phyloP scores from a whole-genome alignment of 1,140 invertebrate genomes.

The Heliconius melpomene region DNA sequence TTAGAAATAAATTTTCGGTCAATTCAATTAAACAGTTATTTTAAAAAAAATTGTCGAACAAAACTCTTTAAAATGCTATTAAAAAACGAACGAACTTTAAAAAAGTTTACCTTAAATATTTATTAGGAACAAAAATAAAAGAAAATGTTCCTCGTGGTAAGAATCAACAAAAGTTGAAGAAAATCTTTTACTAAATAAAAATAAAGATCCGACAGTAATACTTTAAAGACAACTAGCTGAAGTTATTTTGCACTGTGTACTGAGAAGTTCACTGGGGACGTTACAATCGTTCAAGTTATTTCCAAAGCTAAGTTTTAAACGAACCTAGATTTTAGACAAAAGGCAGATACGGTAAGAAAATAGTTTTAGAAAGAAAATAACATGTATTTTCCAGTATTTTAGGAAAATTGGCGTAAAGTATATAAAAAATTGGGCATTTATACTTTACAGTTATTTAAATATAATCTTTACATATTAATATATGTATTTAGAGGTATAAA shows the following conservation, averaged over 20 bases:
- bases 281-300: not conserved
- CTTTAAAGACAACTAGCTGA: not conserved
- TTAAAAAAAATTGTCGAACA: too few relatives aligned
- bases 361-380: not conserved
- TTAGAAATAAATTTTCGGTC: too few relatives aligned
- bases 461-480: too few relatives aligned
- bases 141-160: not conserved
- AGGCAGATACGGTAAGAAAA: not conserved
- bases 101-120: not conserved
- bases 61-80: too few relatives aligned
- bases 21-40: too few relatives aligned
- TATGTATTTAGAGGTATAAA: too few relatives aligned
- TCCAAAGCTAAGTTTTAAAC: not conserved
- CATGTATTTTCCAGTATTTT: not conserved
- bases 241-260: not conserved
- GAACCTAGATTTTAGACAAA: conserved; percentile 1
- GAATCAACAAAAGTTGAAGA: not conserved
- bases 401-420: not conserved
- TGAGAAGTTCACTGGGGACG: not conserved
- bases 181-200: not conserved
- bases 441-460: too few relatives aligned
- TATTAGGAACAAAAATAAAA: not conserved
- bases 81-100: too few relatives aligned
- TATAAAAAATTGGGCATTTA: too few relatives aligned
- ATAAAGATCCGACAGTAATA: not conserved